Percentiles rank a stretch among this genome's conserved stretches.
Conservation (phyloP, 2,888 invertebrate genomes). For the Cerceris rybyensis region DNA sequence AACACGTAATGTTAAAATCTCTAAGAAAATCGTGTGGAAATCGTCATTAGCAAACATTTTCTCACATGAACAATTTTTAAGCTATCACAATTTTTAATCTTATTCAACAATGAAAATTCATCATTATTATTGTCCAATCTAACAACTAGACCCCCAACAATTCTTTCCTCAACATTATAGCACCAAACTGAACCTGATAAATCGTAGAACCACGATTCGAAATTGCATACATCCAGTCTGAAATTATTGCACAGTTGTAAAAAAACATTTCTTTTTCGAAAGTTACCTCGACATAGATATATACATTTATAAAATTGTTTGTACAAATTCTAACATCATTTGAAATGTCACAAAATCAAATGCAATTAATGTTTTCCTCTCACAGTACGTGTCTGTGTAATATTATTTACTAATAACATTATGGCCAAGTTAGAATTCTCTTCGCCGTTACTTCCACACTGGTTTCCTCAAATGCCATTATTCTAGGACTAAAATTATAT, state of each 20-base stretch:
- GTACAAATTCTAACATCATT: slow-evolving; percentile 1
- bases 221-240: not conserved
- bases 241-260: slow-evolving; percentile 6
- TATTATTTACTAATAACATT: slow-evolving; percentile 23
- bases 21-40: slow-evolving; percentile 3
- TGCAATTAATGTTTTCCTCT: slow-evolving; percentile 1
- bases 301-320: slow-evolving; percentile 9
- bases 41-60: not conserved
- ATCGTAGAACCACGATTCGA: not conserved
- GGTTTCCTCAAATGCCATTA: slow-evolving; percentile 17
- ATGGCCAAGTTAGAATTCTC: slow-evolving; percentile 5
- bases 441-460: slow-evolving; percentile 30
- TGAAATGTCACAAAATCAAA: slow-evolving; percentile 17
- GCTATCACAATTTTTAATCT: not conserved
- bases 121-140: slow-evolving; percentile 33
- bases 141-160: slow-evolving; percentile 1
- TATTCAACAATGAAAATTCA: not conserved
- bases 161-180: slow-evolving; percentile 8
- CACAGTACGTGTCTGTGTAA: slow-evolving; percentile 1
- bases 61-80: not conserved
- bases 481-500: slow-evolving; percentile 11
- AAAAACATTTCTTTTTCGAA: slow-evolving; percentile 14
- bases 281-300: slow-evolving; percentile 8
- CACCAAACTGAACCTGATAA: slow-evolving; percentile 12
- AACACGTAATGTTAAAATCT: slow-evolving; percentile 2